Conservation (phyloP, 2,113 vertebrate species). For the Lamprologus sp. region DNA sequence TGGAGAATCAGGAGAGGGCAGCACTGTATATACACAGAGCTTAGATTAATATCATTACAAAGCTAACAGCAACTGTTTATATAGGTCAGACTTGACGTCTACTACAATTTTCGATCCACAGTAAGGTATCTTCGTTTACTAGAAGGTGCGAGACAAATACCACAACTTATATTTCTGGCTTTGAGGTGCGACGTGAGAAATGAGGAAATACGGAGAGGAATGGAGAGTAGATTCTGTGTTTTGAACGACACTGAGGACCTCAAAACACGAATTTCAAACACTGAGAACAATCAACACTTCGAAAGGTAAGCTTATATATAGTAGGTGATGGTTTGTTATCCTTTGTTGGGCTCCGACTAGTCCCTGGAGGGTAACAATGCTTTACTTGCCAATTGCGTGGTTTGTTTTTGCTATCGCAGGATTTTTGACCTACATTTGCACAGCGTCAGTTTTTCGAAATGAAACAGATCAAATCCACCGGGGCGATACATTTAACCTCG, state of each 20-base stretch:
- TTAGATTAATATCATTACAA: not conserved
- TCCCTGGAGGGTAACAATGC: not conserved
- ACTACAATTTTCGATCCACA: not conserved
- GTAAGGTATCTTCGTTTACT: not conserved
- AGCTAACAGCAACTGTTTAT: not conserved
- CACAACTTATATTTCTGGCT: not conserved
- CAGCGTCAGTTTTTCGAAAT: not conserved
- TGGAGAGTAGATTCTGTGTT: conserved; percentile 67
- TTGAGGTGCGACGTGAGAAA: conserved; percentile 28
- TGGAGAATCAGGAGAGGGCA: conserved; percentile 14
- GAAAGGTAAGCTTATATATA: conserved; percentile 52
- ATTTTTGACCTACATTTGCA: not conserved
- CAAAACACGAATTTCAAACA: conserved; percentile 35
- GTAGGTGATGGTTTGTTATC: not conserved
- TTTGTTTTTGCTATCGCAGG: not conserved
- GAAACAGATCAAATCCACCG: not conserved
- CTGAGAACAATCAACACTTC: conserved; percentile 19
- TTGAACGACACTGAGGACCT: conserved; percentile 62
- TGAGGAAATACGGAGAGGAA: conserved; percentile 57
- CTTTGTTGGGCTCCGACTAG: not conserved
- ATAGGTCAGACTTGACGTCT: not conserved
- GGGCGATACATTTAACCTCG: not conserved
- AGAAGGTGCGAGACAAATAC: not conserved
- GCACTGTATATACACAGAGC: not conserved
- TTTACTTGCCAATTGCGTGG: not conserved